These are phyloP conservation scores for Plusia festucae DNA, from an alignment of 2,888 invertebrate genomes.

Conservation along the genomic window DNA sequence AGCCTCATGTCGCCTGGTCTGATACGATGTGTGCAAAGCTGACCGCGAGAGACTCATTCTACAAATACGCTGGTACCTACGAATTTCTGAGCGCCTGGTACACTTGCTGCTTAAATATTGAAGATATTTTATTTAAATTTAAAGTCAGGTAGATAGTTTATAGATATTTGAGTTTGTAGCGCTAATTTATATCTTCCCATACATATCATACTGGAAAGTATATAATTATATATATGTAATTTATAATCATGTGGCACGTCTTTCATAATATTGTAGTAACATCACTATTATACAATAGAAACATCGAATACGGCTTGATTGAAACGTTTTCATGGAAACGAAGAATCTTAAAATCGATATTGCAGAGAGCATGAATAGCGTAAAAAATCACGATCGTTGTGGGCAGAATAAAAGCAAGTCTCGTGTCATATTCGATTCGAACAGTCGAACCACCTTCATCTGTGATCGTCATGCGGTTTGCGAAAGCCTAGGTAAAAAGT, in stretches of 20 bases:
- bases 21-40: slow-evolving; percentile 12
- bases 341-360: slow-evolving; percentile 21
- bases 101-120: not conserved
- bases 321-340: not conserved
- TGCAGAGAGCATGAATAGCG: slow-evolving; percentile 18
- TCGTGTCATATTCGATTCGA: slow-evolving; percentile 39
- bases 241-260: too few species aligned
- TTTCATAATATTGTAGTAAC: too few species aligned
- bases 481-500: slow-evolving; percentile 38
- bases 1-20: slow-evolving; percentile 25
- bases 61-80: slow-evolving; percentile 19
- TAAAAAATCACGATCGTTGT: slow-evolving; percentile 18
- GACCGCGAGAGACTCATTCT: slow-evolving; percentile 33
- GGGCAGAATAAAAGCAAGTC: slow-evolving; percentile 23
- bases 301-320: not conserved
- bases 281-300: too few species aligned
- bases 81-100: not conserved
- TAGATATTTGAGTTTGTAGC: not conserved
- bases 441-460: slow-evolving; percentile 43
- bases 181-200: too few species aligned
- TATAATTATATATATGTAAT: not conserved
- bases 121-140: too few species aligned
- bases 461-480: slow-evolving; percentile 36
- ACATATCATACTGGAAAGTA: not conserved
- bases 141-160: not conserved